phyloP scores from a whole-genome alignment of 2,113 vertebrate species.

The Illadopsis cleaveri region DNA sequence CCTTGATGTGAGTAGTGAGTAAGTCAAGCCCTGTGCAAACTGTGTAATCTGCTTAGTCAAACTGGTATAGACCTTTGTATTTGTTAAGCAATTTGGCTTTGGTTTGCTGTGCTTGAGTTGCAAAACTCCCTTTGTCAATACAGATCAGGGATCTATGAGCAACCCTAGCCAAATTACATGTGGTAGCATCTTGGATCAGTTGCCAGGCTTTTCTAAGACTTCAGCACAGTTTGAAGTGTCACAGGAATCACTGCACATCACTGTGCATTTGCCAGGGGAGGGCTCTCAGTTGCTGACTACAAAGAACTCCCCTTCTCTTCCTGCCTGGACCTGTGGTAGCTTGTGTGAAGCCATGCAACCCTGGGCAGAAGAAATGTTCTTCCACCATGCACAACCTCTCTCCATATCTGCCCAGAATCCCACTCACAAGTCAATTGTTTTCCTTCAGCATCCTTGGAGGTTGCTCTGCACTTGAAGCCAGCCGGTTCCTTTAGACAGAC shows the following conservation, averaged over 20 bases:
- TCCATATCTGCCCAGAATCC: neutral
- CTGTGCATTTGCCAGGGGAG: too few relatives aligned
- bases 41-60: neutral
- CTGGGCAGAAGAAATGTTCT: neutral
- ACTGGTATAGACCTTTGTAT: neutral
- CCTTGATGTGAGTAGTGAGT: neutral
- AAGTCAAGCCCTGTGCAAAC: neutral
- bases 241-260: neutral
- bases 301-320: neutral
- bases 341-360: neutral
- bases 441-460: neutral
- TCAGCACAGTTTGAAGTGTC: neutral
- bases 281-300: neutral
- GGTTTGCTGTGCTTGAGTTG: neutral
- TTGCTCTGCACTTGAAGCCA: neutral
- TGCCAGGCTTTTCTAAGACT: neutral
- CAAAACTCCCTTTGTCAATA: neutral
- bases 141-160: neutral
- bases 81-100: neutral
- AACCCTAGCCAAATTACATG: neutral
- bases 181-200: neutral
- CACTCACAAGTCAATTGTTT: neutral
- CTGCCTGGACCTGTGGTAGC: neutral
- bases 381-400: accelerated
- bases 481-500: accelerated